Percentiles rank a stretch among this genome's conserved stretches.
These are phyloP conservation scores for Hemibagrus wyckioides DNA, from an alignment of 2,113 vertebrate genomes.

Conservation along the genomic window DNA sequence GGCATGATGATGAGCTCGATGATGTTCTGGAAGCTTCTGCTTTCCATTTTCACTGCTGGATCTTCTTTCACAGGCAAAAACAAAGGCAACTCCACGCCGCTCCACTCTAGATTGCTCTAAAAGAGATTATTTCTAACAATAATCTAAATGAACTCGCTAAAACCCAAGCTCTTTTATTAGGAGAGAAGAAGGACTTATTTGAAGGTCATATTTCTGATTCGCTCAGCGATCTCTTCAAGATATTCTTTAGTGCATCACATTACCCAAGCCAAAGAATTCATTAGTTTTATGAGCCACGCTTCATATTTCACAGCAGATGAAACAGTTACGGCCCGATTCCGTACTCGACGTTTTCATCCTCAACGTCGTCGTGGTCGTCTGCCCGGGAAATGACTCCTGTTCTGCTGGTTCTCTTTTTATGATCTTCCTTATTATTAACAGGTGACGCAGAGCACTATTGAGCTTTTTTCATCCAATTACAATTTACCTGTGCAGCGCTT, in stretches of 20 bases:
- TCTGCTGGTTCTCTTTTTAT: constrained; percentile 31
- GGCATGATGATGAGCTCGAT: constrained; percentile 11
- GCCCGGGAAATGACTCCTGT: constrained; percentile 36
- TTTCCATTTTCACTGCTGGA: background rate
- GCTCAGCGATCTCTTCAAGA: constrained; percentile 18
- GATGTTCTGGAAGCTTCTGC: background rate
- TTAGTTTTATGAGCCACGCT: constrained; percentile 50
- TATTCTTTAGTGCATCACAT: constrained; percentile 27
- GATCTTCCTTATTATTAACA: constrained; percentile 47
- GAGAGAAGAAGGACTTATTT: constrained; percentile 5
- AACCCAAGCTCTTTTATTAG: constrained; percentile 6
- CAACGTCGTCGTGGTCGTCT: constrained; percentile 25
- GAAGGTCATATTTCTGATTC: constrained; percentile 37
- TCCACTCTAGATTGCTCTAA: background rate
- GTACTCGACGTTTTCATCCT: background rate
- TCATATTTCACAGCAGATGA: constrained; percentile 43
- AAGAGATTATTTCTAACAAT: background rate
- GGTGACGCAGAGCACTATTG: constrained; percentile 36
- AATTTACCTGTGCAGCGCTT: constrained; percentile 24
- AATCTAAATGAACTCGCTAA: background rate
- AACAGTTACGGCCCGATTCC: constrained; percentile 24
- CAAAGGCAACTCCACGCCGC: background rate
- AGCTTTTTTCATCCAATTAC: constrained; percentile 48
- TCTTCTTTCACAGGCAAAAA: background rate
- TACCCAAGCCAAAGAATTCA: constrained; percentile 42